Evolutionary conservation across 2,888 invertebrate genomes (phyloP), one percentile per base, ranked within the genome.

Genomic region (Xanthostigma xanthostigma): DNA sequence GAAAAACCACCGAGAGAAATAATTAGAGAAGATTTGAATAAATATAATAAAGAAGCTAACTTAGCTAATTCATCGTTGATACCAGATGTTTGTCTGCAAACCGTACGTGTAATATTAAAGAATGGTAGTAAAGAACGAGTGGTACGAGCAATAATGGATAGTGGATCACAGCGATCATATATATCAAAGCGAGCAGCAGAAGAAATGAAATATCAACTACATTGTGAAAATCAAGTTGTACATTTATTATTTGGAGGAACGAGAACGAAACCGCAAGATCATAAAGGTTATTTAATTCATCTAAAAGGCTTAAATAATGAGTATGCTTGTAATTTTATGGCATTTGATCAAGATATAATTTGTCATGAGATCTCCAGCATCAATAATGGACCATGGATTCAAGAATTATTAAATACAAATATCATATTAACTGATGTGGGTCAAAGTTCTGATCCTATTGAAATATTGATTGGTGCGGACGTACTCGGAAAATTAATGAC

Each of bases 101-200:
- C 49, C 4, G 34, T 50, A 10, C 35, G 41, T 27, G 41, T 47
- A 10, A 39, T 37, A 27, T n/a, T 49, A 49, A 34, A 36, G 10
- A 14, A 14, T 12, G 48, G 46, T n/a, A 42, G 44, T 41, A 37
- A 35, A 39, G 38, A 14, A 9, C 38, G 36, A 9, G 44, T 42
- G 39, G 41, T 49, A 11, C 41, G 51, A 41, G 51, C 45, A n/a
- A 37, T 45, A 14, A 51, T 51, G 35, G 51, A 51, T 27, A 49
- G 36, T 17, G 49, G 49, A 8, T 52, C 50, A 9, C 52, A 52
- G 37, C 42, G 46, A 34, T 53, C 49, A 37, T 53, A 53, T 46
- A 42, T 53, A 39, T 40, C 35, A 17, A 36, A 46, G 34, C 44
- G 48, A 12, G 35, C 47, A 8, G 51, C 52, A 3, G 44, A 41